These are phyloP conservation scores for Apotomis turbidana DNA, from an alignment of 2,888 invertebrate species.

Conservation along the genomic window DNA sequence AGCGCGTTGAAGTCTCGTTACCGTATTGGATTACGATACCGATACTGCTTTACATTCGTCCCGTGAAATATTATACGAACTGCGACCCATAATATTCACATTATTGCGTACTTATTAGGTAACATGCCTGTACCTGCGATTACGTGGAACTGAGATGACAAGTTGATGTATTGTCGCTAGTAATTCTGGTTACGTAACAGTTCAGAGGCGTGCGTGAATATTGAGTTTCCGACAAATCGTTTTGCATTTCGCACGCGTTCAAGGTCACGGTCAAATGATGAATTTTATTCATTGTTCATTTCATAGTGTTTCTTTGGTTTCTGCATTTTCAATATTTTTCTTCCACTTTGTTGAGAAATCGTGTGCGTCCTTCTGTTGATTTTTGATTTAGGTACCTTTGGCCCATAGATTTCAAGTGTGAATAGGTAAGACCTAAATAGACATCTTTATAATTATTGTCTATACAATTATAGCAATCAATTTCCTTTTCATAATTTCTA, in stretches of 20 bases:
- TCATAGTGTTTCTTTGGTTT: neutral
- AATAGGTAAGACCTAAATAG: no score
- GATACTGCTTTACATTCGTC: slow-evolving; percentile 1
- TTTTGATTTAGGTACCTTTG: no score
- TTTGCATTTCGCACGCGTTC: slow-evolving; percentile 10
- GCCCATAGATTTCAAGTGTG: no score
- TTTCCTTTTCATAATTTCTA: no score
- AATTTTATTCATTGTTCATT: neutral
- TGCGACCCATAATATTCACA: slow-evolving; percentile 23
- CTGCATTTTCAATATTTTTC: neutral
- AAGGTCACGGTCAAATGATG: slow-evolving; percentile 30
- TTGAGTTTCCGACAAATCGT: slow-evolving; percentile 14
- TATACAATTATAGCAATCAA: no score
- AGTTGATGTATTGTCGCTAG: slow-evolving; percentile 20
- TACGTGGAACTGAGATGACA: slow-evolving; percentile 34
- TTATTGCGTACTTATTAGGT: slow-evolving; percentile 31
- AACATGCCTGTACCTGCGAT: slow-evolving; percentile 14
- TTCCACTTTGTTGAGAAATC: no score
- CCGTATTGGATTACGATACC: slow-evolving; percentile 19
- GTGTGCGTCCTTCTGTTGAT: no score
- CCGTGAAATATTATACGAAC: slow-evolving; percentile 23
- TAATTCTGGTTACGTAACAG: slow-evolving; percentile 23
- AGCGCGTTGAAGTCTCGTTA: slow-evolving; percentile 28
- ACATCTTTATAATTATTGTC: no score
- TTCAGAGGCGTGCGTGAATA: slow-evolving; percentile 12